phyloP scores from a whole-genome alignment of 92 coral and sea anemone genomes.

The Palythoa grandis region DNA sequence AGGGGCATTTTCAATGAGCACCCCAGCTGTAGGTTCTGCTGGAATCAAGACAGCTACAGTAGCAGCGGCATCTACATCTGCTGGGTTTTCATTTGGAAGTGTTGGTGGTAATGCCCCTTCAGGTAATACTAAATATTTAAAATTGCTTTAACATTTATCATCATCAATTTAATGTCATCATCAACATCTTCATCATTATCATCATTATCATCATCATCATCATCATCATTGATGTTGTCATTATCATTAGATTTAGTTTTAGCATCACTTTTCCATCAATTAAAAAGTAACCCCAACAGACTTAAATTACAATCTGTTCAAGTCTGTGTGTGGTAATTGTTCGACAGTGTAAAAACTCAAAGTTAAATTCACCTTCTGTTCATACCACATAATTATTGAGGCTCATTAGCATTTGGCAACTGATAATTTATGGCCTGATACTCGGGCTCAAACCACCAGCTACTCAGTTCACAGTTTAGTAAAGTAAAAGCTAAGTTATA shows the following conservation, averaged over 20 bases:
- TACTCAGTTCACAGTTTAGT: too few species aligned
- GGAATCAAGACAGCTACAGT: conserved; percentile 31
- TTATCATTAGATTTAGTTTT: not conserved
- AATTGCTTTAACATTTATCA: not conserved
- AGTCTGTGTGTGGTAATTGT: too few species aligned
- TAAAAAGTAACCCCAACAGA: too few species aligned
- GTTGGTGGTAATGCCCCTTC: conserved; percentile 4
- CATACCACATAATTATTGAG: too few species aligned
- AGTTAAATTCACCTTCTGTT: too few species aligned
- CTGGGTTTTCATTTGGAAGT: conserved; percentile 53
- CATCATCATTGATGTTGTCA: not conserved
- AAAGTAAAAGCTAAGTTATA: too few species aligned
- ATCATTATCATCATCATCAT: not conserved
- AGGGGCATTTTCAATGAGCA: conserved; percentile 20
- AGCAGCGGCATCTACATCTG: conserved; percentile 30
- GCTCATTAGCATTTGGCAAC: too few species aligned
- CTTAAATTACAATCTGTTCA: too few species aligned
- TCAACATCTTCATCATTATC: not conserved
- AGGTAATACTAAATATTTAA: not conserved
- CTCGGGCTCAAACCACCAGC: too few species aligned
- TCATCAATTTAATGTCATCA: not conserved
- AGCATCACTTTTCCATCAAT: too few species aligned
- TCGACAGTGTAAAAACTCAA: too few species aligned
- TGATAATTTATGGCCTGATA: too few species aligned
- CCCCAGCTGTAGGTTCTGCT: conserved; percentile 8